Percentiles rank a stretch among this genome's conserved stretches.
These are phyloP conservation scores for Sarcophilus harrisii DNA, from an alignment of 2,797 vertebrate genomes.

Conservation along the genomic window DNA sequence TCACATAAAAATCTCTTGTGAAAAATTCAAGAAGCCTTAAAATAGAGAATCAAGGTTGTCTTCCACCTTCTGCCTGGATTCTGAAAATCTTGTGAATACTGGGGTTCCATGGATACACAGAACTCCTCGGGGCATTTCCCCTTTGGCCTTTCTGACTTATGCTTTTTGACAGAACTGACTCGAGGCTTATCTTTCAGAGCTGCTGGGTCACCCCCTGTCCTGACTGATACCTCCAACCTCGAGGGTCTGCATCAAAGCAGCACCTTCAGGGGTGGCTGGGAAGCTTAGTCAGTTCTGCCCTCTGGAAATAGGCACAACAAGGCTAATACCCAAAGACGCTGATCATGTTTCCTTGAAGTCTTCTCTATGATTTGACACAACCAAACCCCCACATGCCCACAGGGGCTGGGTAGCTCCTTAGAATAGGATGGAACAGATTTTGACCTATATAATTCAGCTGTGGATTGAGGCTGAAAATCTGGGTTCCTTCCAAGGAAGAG, in stretches of 20 bases:
- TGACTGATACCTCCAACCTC: not conserved
- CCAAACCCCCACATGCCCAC: not conserved
- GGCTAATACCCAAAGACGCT: not conserved
- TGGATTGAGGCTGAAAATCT: not conserved
- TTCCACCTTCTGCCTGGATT: not conserved
- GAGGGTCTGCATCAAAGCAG: not conserved
- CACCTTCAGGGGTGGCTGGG: not conserved
- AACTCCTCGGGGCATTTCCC: not conserved
- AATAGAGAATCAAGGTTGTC: not conserved
- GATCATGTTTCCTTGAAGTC: not conserved
- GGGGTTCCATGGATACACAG: not conserved
- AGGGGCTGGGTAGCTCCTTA: not conserved
- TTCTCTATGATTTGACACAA: not conserved
- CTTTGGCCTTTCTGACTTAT: not conserved
- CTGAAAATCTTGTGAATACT: not conserved
- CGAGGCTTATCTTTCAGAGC: not conserved
- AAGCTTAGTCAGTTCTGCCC: not conserved
- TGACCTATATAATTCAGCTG: conserved; percentile 2
- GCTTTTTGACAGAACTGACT: not conserved
- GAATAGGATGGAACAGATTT: not conserved
- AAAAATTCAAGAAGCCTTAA: too few relatives aligned
- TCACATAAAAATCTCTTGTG: too few relatives aligned
- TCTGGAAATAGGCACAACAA: not conserved
- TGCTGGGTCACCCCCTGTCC: not conserved
- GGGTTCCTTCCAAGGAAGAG: not conserved